These are phyloP conservation scores for Phodopus roborovskii DNA, from an alignment of 2,113 vertebrate genomes.

Conservation along the genomic window DNA sequence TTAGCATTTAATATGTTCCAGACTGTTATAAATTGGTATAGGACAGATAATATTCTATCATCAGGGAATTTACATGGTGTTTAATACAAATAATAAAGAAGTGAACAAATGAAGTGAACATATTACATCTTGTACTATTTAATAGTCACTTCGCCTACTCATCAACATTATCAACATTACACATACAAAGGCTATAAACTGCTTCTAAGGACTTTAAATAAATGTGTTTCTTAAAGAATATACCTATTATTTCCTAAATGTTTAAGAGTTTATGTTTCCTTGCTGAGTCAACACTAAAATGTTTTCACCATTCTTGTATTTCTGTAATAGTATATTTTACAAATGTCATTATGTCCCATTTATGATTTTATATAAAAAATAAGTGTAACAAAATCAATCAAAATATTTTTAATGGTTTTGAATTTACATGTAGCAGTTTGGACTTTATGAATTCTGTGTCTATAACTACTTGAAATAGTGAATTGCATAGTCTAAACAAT, in stretches of 20 bases:
- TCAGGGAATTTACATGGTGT: not conserved
- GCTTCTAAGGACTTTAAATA: not conserved
- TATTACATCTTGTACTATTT: not conserved
- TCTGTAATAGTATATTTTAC: not conserved
- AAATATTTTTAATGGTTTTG: not conserved
- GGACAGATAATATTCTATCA: not conserved
- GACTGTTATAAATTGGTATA: not conserved
- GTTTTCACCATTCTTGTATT: not conserved
- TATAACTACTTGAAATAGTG: not conserved
- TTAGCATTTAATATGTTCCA: not conserved
- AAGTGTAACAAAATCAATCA: not conserved
- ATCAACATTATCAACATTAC: not conserved
- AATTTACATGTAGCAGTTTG: not conserved
- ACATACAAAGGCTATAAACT: not conserved
- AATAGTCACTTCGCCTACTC: not conserved
- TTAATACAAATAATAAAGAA: not conserved
- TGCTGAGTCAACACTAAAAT: not conserved
- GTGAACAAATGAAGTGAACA: conserved; percentile 12
- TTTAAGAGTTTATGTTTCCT: conserved; percentile 25
- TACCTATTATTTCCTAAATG: conserved; percentile 29
- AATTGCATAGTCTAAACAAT: not conserved
- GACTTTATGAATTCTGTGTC: not conserved
- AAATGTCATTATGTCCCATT: not conserved
- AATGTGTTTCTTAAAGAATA: not conserved
- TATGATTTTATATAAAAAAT: not conserved